These are phyloP conservation scores for Menura novaehollandiae DNA, from an alignment of 2,113 vertebrate species.

Conservation along the genomic window DNA sequence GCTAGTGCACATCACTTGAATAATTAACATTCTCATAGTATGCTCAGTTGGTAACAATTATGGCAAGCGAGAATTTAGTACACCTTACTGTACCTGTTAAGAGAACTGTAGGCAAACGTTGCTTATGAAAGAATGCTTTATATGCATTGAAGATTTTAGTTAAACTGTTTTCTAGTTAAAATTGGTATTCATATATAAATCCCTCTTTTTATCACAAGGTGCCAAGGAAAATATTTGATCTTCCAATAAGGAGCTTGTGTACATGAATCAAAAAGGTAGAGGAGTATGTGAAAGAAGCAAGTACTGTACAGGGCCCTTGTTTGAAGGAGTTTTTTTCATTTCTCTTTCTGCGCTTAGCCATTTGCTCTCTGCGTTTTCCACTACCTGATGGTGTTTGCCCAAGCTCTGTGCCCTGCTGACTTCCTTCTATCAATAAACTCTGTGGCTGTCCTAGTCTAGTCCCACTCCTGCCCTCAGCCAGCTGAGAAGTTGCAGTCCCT, in stretches of 20 bases:
- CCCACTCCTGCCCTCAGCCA: neutral
- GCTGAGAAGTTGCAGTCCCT: neutral
- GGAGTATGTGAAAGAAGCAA: neutral
- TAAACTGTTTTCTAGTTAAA: neutral
- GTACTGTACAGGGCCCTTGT: neutral
- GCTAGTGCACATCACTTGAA: neutral
- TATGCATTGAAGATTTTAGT: neutral
- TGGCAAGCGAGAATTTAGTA: neutral
- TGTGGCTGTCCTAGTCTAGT: neutral
- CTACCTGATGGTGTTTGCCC: neutral
- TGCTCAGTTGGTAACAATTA: neutral
- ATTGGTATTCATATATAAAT: neutral
- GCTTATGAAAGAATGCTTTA: neutral
- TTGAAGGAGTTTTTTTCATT: neutral
- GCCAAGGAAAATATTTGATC: slow-evolving; percentile 48
- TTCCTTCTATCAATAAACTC: neutral
- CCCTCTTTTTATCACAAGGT: neutral
- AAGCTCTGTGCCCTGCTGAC: neutral
- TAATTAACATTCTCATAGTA: neutral
- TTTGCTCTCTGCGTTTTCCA: neutral
- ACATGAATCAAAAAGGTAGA: neutral
- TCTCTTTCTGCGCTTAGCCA: neutral
- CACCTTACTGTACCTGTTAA: neutral
- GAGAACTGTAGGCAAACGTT: neutral
- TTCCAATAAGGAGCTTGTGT: neutral